Percentiles rank a stretch among this genome's conserved stretches.
Conservation (phyloP, 1,140 invertebrate species). For the Calephelis nemesis region DNA sequence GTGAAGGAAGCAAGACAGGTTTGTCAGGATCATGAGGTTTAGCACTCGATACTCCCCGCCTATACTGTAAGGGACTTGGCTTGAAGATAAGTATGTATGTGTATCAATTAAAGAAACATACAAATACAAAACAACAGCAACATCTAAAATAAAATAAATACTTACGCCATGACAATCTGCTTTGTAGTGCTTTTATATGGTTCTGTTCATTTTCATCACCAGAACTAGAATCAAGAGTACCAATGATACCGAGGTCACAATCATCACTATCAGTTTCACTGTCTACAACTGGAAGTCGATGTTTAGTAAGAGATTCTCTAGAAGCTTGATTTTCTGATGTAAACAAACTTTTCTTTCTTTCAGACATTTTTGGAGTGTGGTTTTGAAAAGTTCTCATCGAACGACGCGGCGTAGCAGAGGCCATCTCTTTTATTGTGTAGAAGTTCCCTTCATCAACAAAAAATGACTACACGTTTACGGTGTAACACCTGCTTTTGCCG, state of each 20-base stretch:
- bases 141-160: slow-evolving; percentile 20
- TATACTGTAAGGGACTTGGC: no score
- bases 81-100: no score
- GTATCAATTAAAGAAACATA: no score
- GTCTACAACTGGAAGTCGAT: slow-evolving; percentile 64
- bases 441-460: slow-evolving; percentile 22
- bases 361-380: slow-evolving; percentile 72
- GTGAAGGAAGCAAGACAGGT: no score
- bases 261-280: slow-evolving; percentile 70
- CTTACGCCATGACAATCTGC: slow-evolving; percentile 56
- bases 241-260: slow-evolving; percentile 72
- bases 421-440: slow-evolving; percentile 41
- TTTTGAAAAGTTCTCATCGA: slow-evolving; percentile 55
- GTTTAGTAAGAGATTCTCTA: slow-evolving; percentile 57
- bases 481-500: slow-evolving; percentile 40
- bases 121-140: no score
- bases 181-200: slow-evolving; percentile 59
- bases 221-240: slow-evolving; percentile 67
- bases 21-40: no score
- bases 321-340: slow-evolving; percentile 44
- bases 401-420: slow-evolving; percentile 62
- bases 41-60: no score
- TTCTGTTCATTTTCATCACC: slow-evolving; percentile 63
- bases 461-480: slow-evolving; percentile 26
- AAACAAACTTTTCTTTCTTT: slow-evolving; percentile 73